phyloP scores from a whole-genome alignment of 2,113 vertebrate genomes.

The Tyrannus savana region DNA sequence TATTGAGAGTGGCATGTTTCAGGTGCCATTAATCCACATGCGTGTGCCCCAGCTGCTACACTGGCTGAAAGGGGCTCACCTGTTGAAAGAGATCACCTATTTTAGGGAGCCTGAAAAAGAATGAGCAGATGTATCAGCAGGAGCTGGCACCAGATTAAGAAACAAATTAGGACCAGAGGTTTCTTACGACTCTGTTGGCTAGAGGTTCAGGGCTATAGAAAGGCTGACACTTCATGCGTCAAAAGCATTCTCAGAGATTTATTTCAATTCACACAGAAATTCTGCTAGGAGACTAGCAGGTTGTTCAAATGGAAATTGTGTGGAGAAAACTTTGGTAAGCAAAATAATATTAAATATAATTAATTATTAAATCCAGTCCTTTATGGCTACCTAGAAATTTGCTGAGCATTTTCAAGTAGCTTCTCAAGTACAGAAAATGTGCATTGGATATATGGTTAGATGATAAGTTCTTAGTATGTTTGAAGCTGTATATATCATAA shows the following conservation, averaged over 20 bases:
- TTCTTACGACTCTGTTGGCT: background rate
- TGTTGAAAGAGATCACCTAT: constrained; percentile 28
- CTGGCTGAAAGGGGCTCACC: constrained; percentile 48
- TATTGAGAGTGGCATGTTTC: constrained; percentile 37
- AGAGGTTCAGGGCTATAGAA: background rate
- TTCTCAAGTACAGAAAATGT: background rate
- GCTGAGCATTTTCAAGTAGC: background rate
- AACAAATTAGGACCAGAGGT: constrained; percentile 48
- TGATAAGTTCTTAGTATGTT: background rate
- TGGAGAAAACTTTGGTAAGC: background rate
- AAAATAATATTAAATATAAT: background rate
- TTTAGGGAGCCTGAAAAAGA: constrained; percentile 4
- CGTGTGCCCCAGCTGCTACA: constrained; percentile 33
- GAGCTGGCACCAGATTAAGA: constrained; percentile 33
- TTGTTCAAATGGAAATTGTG: background rate
- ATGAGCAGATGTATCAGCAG: constrained; percentile 43
- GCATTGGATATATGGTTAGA: background rate
- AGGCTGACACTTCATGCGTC: background rate
- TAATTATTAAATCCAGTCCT: background rate
- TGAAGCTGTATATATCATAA: background rate
- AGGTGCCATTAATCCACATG: constrained; percentile 40
- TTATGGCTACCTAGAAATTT: background rate
- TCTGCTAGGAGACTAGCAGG: background rate
- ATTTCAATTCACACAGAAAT: background rate
- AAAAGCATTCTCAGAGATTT: background rate